phyloP scores from a whole-genome alignment of 2,113 vertebrate species.

The Damaliscus lunatus region DNA sequence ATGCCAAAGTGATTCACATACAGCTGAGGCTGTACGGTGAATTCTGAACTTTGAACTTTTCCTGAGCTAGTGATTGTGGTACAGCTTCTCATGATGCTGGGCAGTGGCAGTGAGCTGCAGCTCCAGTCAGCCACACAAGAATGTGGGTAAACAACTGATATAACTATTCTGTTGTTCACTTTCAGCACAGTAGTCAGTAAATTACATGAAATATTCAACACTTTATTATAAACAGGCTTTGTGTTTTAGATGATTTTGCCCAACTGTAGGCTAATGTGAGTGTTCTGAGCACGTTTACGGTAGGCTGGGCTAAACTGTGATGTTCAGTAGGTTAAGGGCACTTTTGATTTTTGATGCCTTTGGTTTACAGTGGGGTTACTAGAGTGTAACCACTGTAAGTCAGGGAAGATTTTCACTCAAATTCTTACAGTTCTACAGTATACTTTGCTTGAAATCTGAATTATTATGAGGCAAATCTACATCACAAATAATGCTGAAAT shows the following conservation, averaged over 20 bases:
- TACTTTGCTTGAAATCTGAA: neutral
- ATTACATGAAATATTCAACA: neutral
- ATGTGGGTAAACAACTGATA: neutral
- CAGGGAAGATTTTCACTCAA: neutral
- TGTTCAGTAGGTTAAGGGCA: neutral
- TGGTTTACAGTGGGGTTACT: neutral
- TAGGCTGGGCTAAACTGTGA: neutral
- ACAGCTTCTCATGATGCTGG: neutral
- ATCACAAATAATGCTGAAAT: neutral
- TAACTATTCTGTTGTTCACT: neutral
- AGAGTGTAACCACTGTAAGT: neutral
- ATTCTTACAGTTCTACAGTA: neutral
- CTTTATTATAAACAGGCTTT: neutral
- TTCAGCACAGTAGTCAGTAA: neutral
- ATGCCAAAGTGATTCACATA: neutral
- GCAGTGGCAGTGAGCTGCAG: neutral
- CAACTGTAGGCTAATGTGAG: neutral
- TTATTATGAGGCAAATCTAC: neutral
- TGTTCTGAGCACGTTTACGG: neutral
- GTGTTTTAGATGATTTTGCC: neutral
- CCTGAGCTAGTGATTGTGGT: neutral
- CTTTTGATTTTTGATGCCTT: neutral
- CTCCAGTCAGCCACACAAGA: neutral
- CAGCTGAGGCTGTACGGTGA: neutral
- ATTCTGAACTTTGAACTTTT: neutral